Evolutionary conservation across 2,888 invertebrate species (phyloP).

Genomic region (Elmis aenea): DNA sequence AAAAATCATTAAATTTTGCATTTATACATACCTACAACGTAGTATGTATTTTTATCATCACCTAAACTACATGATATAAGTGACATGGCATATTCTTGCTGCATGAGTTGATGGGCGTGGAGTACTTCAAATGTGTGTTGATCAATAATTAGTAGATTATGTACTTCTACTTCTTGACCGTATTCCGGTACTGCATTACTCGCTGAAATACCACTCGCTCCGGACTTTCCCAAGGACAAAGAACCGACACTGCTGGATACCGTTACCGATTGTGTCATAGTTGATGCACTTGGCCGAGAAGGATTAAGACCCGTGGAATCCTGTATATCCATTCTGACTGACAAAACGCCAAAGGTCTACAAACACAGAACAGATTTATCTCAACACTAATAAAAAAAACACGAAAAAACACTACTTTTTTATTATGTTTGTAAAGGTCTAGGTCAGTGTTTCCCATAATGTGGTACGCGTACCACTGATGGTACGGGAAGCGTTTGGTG

Average conservation of each 20-base stretch:
- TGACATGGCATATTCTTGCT: constrained; percentile 86
- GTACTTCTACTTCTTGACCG: constrained; percentile 85
- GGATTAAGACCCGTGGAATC: constrained; percentile 68
- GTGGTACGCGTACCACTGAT: too few relatives aligned
- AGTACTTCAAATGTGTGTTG: constrained; percentile 96
- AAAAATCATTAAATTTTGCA: too few relatives aligned
- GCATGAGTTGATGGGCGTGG: constrained; percentile 89
- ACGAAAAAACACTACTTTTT: too few relatives aligned
- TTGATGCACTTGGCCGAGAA: constrained; percentile 69
- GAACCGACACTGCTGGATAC: constrained; percentile 52
- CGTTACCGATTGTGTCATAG: constrained; percentile 63
- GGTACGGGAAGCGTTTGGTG: too few relatives aligned
- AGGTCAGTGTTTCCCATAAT: too few relatives aligned
- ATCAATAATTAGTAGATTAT: constrained; percentile 86
- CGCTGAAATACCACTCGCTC: constrained; percentile 45
- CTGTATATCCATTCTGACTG: constrained; percentile 83
- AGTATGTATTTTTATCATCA: constrained; percentile 88
- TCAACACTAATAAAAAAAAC: too few relatives aligned
- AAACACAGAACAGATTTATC: constrained; percentile 26
- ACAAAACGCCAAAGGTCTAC: constrained; percentile 89
- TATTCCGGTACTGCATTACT: constrained; percentile 49
- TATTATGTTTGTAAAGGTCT: too few relatives aligned
- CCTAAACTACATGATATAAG: constrained; percentile 86
- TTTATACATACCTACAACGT: constrained; percentile 69
- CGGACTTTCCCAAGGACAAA: constrained; percentile 47